These are phyloP conservation scores for Antheraea assamensis DNA, from an alignment of 2,888 invertebrate species.

Conservation along the genomic window DNA sequence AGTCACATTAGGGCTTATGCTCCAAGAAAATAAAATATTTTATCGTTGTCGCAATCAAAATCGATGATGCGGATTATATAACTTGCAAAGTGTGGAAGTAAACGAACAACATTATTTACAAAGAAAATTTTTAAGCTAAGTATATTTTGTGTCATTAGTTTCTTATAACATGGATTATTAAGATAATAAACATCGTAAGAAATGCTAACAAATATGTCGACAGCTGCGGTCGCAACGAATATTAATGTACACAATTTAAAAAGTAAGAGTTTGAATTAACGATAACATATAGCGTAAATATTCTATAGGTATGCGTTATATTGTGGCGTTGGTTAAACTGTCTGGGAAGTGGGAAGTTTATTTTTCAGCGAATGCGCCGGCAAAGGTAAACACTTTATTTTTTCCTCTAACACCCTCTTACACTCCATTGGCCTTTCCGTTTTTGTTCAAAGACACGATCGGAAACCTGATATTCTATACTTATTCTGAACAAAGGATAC, in stretches of 20 bases:
- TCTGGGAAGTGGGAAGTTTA: conserved; percentile 58
- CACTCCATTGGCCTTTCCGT: conserved; percentile 55
- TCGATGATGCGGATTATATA: no score
- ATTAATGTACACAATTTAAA: not conserved
- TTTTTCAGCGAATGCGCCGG: conserved; percentile 56
- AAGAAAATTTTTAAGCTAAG: no score
- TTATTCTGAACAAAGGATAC: not conserved
- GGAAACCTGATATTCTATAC: not conserved
- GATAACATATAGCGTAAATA: not conserved
- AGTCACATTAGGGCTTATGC: no score
- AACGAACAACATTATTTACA: no score
- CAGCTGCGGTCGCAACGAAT: not conserved
- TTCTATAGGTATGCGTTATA: conserved; percentile 1
- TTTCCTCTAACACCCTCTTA: conserved; percentile 44
- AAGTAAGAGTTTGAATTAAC: not conserved
- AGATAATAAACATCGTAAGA: no score
- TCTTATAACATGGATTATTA: no score
- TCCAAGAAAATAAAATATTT: no score
- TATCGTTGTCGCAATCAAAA: no score
- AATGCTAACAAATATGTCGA: not conserved
- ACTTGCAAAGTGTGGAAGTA: no score
- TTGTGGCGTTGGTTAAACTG: conserved; percentile 46
- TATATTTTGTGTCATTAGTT: no score
- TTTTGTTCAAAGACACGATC: conserved; percentile 52
- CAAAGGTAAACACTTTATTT: conserved; percentile 63